phyloP scores from a whole-genome alignment of 2,113 vertebrate species.

The Corvus cornix region DNA sequence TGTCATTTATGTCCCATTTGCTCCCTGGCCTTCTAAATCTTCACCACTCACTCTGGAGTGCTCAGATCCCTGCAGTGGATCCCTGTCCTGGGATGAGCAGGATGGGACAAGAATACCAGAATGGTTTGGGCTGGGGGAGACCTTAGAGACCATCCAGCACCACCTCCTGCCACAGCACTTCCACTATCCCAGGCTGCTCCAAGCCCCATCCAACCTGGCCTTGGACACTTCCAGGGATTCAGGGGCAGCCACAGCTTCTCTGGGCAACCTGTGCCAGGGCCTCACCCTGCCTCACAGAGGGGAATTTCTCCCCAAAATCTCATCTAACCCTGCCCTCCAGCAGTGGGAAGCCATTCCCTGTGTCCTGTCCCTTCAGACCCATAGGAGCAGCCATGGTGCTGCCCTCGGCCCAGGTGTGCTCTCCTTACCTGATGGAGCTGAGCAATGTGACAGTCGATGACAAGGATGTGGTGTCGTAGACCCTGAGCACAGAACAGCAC shows the following conservation, averaged over 20 bases:
- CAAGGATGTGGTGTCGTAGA: constrained; percentile 82
- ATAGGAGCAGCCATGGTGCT: accelerated
- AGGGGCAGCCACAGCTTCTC: not conserved
- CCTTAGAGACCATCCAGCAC: no score
- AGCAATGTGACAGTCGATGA: constrained; percentile 31
- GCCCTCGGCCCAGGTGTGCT: not conserved
- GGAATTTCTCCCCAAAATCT: not conserved
- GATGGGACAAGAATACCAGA: not conserved
- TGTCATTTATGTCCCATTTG: accelerated
- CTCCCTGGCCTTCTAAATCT: not conserved
- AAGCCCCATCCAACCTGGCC: accelerated
- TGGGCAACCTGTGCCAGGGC: not conserved
- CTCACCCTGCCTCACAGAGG: accelerated
- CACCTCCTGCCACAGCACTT: not conserved
- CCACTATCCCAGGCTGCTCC: not conserved
- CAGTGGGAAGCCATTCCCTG: not conserved
- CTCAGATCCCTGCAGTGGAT: not conserved
- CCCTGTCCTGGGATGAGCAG: not conserved
- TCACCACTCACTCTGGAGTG: not conserved
- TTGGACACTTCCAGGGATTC: not conserved
- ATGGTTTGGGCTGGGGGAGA: not conserved
- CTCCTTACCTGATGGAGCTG: constrained; percentile 75
- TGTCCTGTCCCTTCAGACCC: not conserved
- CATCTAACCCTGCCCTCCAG: accelerated
- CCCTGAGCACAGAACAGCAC: constrained; percentile 52